These are phyloP conservation scores for Sibirionetta formosa DNA, from an alignment of 2,797 vertebrate species.

Conservation along the genomic window DNA sequence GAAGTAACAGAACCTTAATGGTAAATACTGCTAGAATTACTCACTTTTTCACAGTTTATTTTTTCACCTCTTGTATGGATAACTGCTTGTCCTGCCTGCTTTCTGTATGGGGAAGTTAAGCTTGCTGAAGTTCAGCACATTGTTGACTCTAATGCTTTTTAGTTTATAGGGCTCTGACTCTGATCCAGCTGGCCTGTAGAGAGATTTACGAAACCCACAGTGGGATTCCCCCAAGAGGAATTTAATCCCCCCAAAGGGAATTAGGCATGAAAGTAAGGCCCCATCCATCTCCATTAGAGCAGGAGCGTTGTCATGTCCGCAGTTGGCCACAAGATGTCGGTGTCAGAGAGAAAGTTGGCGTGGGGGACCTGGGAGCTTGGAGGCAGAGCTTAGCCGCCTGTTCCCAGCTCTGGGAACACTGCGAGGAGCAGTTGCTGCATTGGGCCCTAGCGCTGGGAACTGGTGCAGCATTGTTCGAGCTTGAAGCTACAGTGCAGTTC, in stretches of 20 bases:
- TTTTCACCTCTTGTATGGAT: not conserved
- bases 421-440: not conserved
- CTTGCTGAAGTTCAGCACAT: not conserved
- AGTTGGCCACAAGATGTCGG: not conserved
- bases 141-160: not conserved
- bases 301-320: not conserved
- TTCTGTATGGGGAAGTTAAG: not conserved
- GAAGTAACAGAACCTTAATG: not conserved
- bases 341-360: not conserved
- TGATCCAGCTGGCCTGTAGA: not conserved
- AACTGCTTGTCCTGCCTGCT: not conserved
- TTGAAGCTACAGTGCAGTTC: not conserved
- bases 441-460: not conserved
- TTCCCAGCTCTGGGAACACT: not conserved
- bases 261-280: not conserved
- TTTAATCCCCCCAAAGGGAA: not conserved
- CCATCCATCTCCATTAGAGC: not conserved
- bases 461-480: accelerated
- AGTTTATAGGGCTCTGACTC: not conserved
- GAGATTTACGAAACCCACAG: not conserved
- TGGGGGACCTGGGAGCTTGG: not conserved
- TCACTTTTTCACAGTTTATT: not conserved
- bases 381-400: not conserved
- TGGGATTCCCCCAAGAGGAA: not conserved
- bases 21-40: not conserved